A percentile compares a stretch with the other conserved stretches of the same genome.
Evolutionary conservation across 2,888 invertebrate genomes (phyloP).

Genomic region (Polyommatus icarus): DNA sequence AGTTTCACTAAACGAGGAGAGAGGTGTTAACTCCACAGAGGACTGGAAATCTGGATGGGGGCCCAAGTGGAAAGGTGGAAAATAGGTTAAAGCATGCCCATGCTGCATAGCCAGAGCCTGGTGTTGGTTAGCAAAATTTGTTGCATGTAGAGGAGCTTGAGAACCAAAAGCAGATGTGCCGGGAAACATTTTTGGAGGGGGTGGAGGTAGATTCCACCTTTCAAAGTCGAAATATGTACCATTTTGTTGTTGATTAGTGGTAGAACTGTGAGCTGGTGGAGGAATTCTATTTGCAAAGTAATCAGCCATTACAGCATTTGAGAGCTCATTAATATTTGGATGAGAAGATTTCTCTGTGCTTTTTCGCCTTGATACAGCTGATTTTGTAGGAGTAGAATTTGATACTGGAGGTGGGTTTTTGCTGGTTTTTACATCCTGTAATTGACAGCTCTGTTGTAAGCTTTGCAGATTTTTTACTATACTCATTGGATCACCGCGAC

Average conservation of each 20-base stretch:
- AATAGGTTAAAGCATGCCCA: constrained; percentile 86
- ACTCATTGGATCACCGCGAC: constrained; percentile 88
- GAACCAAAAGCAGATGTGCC: constrained; percentile 80
- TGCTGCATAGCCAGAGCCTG: constrained; percentile 85
- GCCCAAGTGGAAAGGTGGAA: constrained; percentile 87
- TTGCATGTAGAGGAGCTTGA: constrained; percentile 79
- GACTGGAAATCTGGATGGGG: constrained; percentile 85
- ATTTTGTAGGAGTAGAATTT: constrained; percentile 53
- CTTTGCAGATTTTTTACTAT: constrained; percentile 86
- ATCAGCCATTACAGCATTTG: constrained; percentile 78
- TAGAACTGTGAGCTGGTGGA: constrained; percentile 86
- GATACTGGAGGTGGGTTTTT: constrained; percentile 65
- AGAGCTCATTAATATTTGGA: constrained; percentile 76
- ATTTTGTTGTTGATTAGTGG: constrained; percentile 81
- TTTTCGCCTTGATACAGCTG: constrained; percentile 76
- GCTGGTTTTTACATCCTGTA: constrained; percentile 77
- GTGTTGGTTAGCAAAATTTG: constrained; percentile 82
- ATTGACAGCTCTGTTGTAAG: constrained; percentile 81
- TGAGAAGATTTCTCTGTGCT: constrained; percentile 79
- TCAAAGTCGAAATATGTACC: constrained; percentile 90
- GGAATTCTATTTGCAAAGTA: constrained; percentile 83
- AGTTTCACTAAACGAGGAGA: constrained; percentile 80
- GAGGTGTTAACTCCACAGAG: constrained; percentile 83
- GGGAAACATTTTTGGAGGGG: constrained; percentile 85
- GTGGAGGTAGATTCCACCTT: constrained; percentile 88